Evolutionary conservation across 2,888 invertebrate species (phyloP), one percentile per base, ranked within the genome.

Genomic region (Agriopis marginaria): DNA sequence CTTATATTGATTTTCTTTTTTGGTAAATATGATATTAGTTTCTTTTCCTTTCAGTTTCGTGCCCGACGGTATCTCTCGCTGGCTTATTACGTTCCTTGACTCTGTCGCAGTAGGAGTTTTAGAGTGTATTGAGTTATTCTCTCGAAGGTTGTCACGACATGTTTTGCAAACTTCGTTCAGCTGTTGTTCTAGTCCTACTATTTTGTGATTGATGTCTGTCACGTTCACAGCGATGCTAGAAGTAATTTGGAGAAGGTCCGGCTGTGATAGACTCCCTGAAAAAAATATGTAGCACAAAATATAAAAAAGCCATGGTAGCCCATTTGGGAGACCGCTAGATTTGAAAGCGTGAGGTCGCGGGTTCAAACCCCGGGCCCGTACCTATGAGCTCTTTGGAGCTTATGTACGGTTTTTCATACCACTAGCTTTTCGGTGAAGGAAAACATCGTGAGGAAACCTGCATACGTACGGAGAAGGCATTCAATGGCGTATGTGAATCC

Each of bases 151-250:
- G 55, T 87, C 84, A 14, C 79, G 85, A 74, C 86, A 89, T 55
- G 89, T 88, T 69, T 82, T 85, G 74, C 82, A 89, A 44, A 89
- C 89, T 81, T 83, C 83, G 67, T 84, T 83, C 50, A 90, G 77
- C 72, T 90, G 86, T 63, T 88, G 79, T 75, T 92, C 91, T 51
- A 90, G 77, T 17, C 86, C 86, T 63, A 81, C 75, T 75, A 90
- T 90, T 77, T 89, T 90, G 67, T 88, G 87, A 75, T 90, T 90
- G 59, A 91, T 79, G 70, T 92, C 87, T 17, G 88, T 86, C 17
- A 91, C 88, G 71, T 91, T 89, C 49, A 89, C 80, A 73, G 86
- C 84, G 75, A 89, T 86, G 77, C 87, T 89, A 56, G 93, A 91
- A 80, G 87, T 87, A 75, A 88, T 89, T 81, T 88, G 86, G 60